Evolutionary conservation across 2,797 vertebrate species (phyloP), one percentile per base, ranked within the genome.

Genomic region (Bovichtus diacanthus): DNA sequence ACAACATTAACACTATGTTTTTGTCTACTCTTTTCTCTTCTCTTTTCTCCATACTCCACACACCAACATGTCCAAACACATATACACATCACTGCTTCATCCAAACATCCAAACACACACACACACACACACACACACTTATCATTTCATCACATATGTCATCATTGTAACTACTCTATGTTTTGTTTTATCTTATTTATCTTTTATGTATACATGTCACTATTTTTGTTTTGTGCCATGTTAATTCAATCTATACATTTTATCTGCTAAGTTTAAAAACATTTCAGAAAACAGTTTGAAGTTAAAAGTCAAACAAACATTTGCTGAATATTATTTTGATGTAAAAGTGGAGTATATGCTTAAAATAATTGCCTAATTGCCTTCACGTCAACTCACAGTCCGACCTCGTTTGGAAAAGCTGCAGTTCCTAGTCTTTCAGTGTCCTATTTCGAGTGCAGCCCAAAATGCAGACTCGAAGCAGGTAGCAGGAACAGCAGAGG

Each of bases 371-470:
- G 4, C 53, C 12, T 23, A 56, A 49, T 9, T n/a, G 2, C 67
- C 29, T 36, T 68, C 5, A 15, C 10, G 73, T 7, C 19, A 1
- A 90, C 85, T 90, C 50, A 86, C 80, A 61, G 29, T 83, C 38
- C 61, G 87, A 62, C 34, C 18, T 85, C 66, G 62, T 54, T 62
- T 51, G 8, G 25, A 61, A 58, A 58, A 34, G 25, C 41, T 69
- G 21, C 19, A 69, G 41, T 47, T 67, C 76, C 59, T 71, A 49
- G 38, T 76, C 16, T 73, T 60, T 78, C 13, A 46, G 12, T 43
- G 10, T 70, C 53, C 63, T 73, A 12, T 60, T 70, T 54, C 50
- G 7, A 31, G 12, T 58, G 39, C 46, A 46, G 56, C 16, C 39
- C 31, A 58, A 68, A 80, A 55, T 60, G n/a, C 1, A 60, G 72